Evolutionary conservation across 2,888 invertebrate genomes (phyloP), one percentile per base, ranked within the genome.

Genomic region (Zygothrica quintamaculata): DNA sequence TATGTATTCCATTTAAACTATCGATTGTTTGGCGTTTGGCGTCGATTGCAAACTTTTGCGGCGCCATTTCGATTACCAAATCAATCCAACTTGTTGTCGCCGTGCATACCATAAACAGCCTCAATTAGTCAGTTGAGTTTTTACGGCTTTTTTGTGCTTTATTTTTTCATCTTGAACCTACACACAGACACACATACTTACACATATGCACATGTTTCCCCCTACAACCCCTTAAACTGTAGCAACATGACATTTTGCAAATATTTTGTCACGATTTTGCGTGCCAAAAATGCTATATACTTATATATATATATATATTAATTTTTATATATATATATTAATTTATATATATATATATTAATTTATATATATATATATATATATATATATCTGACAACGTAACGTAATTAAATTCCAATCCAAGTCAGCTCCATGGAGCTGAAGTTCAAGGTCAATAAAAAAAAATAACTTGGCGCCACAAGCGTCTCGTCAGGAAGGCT

Each of bases 251-350:
- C 18, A 58, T 58, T 57, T 66, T 61, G 26, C 75, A 64, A 81
- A 78, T 78, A 64, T 64, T 74, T 85, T 64, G 82, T 82, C 80
- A 79, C 77, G 82, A 82, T 75, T 82, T 57, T 56, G 65, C 33
- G 51, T 61, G 65, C 65, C 65, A 75, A 64, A 37, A 40, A 40
- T 43, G 2, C 2, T 22, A 2, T 22, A 22, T 22, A 22, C 5
- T 3, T 22, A n/a, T 22, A 22, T 22, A 22, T 22, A 22, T 22
- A 2, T 22, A 52, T 22, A 22, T 22, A 2, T 22, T 3, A 3
- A 22, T 22, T 3, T 22, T n/a, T 22, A 22, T 22, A 22, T 22
- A 22, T 22, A 2, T 22, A 52, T 22, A 22, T 22, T 5, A 3
- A 22, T 22, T 3, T 22, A 22, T 22, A n/a, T 22, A 22, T 22